Percentiles rank a stretch among this genome's conserved stretches.
Evolutionary conservation across 2,113 vertebrate genomes (phyloP).

Genomic region (Lipophrys pholis): DNA sequence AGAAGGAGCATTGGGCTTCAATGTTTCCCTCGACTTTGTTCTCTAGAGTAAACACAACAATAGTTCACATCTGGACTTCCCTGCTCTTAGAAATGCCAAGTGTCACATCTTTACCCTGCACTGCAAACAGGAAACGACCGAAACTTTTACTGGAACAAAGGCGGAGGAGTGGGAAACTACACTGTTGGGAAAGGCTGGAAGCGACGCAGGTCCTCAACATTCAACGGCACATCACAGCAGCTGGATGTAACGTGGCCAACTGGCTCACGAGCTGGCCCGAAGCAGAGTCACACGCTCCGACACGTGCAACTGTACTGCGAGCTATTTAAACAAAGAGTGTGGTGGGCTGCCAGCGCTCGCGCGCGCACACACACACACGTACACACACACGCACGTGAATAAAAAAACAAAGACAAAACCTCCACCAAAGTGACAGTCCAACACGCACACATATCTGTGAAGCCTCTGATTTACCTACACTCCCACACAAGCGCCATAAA

Average conservation of each 20-base stretch:
- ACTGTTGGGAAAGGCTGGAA: not conserved
- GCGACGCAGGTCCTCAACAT: not conserved
- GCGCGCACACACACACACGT: slow-evolving; percentile 22
- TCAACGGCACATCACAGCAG: not conserved
- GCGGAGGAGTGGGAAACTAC: slow-evolving; percentile 13
- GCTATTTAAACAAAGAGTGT: slow-evolving; percentile 82
- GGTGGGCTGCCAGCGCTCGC: slow-evolving; percentile 46
- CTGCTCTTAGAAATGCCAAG: slow-evolving; percentile 15
- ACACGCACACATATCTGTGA: not conserved
- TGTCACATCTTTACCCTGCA: slow-evolving; percentile 20
- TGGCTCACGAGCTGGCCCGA: slow-evolving; percentile 31
- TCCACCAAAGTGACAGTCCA: too few species aligned
- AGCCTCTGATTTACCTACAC: not conserved
- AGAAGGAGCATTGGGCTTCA: not conserved
- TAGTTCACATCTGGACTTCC: slow-evolving; percentile 31
- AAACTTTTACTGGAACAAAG: slow-evolving; percentile 43
- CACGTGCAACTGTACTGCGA: slow-evolving; percentile 81
- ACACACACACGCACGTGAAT: slow-evolving; percentile 7
- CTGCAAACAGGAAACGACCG: slow-evolving; percentile 33
- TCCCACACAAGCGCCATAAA: too few species aligned
- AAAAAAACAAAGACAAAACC: slow-evolving; percentile 46
- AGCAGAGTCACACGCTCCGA: slow-evolving; percentile 79
- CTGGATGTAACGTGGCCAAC: slow-evolving; percentile 25
- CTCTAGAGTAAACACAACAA: slow-evolving; percentile 11
- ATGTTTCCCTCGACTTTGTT: slow-evolving; percentile 14